Evolutionary conservation across 2,113 vertebrate species (phyloP).

Genomic region (Symphodus melops): DNA sequence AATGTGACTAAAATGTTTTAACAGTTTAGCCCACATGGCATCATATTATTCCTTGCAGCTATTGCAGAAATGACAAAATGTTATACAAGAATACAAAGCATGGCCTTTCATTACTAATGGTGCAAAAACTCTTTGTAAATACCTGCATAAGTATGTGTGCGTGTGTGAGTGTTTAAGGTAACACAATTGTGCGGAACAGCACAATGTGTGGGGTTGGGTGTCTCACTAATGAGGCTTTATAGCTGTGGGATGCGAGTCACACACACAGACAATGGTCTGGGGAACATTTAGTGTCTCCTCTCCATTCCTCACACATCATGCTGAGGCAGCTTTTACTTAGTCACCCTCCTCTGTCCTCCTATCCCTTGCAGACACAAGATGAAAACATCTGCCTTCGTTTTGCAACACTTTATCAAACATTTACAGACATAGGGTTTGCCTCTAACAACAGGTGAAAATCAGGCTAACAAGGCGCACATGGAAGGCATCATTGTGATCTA

Average conservation of each 20-base stretch:
- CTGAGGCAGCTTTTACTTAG: slow-evolving; percentile 62
- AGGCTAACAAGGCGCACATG: slow-evolving; percentile 26
- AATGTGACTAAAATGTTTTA: slow-evolving; percentile 11
- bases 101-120: slow-evolving; percentile 30
- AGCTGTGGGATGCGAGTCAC: slow-evolving; percentile 77
- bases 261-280: slow-evolving; percentile 74
- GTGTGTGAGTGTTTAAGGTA: slow-evolving; percentile 30
- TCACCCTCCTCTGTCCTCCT: slow-evolving; percentile 57
- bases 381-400: slow-evolving; percentile 67
- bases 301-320: slow-evolving; percentile 73
- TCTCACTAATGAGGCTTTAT: slow-evolving; percentile 85
- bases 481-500: not conserved
- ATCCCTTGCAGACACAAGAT: slow-evolving; percentile 49
- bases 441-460: slow-evolving; percentile 66
- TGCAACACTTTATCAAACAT: slow-evolving; percentile 52
- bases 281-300: slow-evolving; percentile 76
- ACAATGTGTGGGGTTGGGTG: slow-evolving; percentile 76
- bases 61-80: not conserved
- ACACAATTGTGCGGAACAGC: slow-evolving; percentile 61
- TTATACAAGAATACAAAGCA: slow-evolving; percentile 25
- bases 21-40: slow-evolving; percentile 1
- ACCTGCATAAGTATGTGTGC: slow-evolving; percentile 7
- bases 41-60: not conserved
- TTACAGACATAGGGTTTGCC: slow-evolving; percentile 42
- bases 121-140: slow-evolving; percentile 11